Evolutionary conservation across 2,113 vertebrate species (phyloP).

Genomic region (Anolis carolinensis): DNA sequence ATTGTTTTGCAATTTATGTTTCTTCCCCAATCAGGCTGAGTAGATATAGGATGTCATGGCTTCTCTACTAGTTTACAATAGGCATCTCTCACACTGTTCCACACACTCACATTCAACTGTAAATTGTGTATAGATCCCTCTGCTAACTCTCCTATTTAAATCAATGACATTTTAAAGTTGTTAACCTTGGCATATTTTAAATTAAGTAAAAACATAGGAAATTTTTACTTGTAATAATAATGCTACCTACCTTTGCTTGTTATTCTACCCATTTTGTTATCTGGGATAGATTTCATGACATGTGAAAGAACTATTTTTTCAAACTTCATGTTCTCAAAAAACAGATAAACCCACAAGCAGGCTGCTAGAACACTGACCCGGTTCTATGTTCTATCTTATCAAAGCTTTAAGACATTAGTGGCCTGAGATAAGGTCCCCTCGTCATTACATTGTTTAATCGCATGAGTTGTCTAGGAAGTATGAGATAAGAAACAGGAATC

Average conservation of each 20-base stretch:
- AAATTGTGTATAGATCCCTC: neutral
- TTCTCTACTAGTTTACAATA: neutral
- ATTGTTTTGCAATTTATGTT: neutral
- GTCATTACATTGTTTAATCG: conserved; percentile 67
- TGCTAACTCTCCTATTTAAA: neutral
- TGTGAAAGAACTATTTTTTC: neutral
- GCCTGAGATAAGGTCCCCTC: conserved; percentile 65
- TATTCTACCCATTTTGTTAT: neutral
- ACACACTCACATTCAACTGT: neutral
- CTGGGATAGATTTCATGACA: neutral
- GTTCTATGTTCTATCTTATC: conserved; percentile 54
- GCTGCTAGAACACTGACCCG: conserved; percentile 1
- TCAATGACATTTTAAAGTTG: neutral
- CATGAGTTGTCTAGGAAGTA: conserved; percentile 53
- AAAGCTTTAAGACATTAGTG: conserved; percentile 62
- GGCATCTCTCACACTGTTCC: neutral
- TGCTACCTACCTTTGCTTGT: neutral
- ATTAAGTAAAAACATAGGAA: conserved; percentile 19
- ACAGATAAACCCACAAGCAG: conserved; percentile 17
- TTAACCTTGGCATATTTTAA: neutral
- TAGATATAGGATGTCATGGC: neutral
- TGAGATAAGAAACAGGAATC: conserved; percentile 72
- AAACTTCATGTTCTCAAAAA: conserved; percentile 50
- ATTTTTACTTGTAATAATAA: conserved; percentile 23
- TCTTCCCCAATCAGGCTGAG: neutral